Percentiles rank a stretch among this genome's conserved stretches.
These are phyloP conservation scores for Bombus polaris DNA, from an alignment of 1,140 invertebrate genomes.

Conservation along the genomic window DNA sequence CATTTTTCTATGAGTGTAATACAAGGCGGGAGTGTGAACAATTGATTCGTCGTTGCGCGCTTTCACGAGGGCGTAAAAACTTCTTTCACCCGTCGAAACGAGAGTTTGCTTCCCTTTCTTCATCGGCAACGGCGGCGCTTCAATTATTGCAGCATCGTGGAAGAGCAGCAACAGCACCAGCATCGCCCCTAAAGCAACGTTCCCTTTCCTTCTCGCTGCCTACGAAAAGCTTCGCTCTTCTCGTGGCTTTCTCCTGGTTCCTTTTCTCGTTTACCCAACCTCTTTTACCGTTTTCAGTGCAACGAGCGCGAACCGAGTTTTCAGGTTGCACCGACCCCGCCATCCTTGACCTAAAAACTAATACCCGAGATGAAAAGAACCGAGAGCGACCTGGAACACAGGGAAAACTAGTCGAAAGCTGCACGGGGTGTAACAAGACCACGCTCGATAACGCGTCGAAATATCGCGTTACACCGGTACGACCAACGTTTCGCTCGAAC, in stretches of 20 bases:
- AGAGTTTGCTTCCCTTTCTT: neutral
- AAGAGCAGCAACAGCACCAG: neutral
- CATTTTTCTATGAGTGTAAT: neutral
- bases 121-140: neutral
- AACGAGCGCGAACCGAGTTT: conserved; percentile 15
- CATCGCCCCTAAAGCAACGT: neutral
- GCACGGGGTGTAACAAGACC: conserved; percentile 41
- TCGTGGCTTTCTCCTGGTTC: conserved; percentile 18
- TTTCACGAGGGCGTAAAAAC: conserved; percentile 1
- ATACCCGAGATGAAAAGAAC: conserved; percentile 25
- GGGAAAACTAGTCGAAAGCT: conserved; percentile 28
- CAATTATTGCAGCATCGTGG: conserved; percentile 34
- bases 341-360: conserved; percentile 61
- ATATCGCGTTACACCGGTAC: conserved; percentile 40
- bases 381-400: neutral
- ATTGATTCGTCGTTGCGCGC: conserved; percentile 8
- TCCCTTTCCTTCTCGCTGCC: neutral
- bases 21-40: too few relatives aligned
- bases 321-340: conserved; percentile 1
- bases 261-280: conserved; percentile 18
- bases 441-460: conserved; percentile 28
- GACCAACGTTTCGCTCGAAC: neutral
- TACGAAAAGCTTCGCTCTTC: conserved; percentile 11
- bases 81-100: neutral
- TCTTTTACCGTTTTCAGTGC: neutral